Evolutionary conservation across 2,888 invertebrate genomes (phyloP), one percentile per base, ranked within the genome.

Genomic region (Piscicola geometra): DNA sequence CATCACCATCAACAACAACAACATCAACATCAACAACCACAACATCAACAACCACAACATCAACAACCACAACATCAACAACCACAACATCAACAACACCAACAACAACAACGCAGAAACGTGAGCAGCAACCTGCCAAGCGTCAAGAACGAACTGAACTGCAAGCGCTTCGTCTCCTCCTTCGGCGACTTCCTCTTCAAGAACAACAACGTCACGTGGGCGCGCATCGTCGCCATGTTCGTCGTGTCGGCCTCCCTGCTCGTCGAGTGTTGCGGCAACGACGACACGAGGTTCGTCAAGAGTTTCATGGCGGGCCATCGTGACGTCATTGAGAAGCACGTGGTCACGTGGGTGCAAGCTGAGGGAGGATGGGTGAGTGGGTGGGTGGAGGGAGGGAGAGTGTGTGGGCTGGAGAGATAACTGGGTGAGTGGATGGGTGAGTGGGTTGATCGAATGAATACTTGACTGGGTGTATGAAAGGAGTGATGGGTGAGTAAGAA

Each of bases 301-400:
- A 73, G 56, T 25, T 60, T 73, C 33, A 73, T 64, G 33, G 25
- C 60, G 21, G 12, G 52, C 15, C 52, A 50, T 33, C 15, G 30
- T 30, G 73, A 73, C 35, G 64, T 73, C 15, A 60, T 73, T 25
- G 73, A 73, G 15, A 73, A 73, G 30, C 73, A 73, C 35, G 36
- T 60, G 1, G 41, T 64, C n/a, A 25, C 47, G 33, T 73, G 73
- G 73, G 33, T 73, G 30, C 25, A 18, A 2, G 18, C n/a, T 5
- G 60, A 73, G 25, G 73, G 73, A 0, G 73, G 73, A 64, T 73
- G 73, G 73, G 70, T 70, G 41, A 41, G 70, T 33, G 15, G 67
- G 3, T 41, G 41, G 41, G 41, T 41, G 41, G 41, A 15, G 5
- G 41, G 5, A 15, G 41, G 41, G 5, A 15, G 15, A 41, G 41